Base-by-base conservation (phyloP, 1,140 invertebrate species). In the Wasmannia auropunctata region DNA sequence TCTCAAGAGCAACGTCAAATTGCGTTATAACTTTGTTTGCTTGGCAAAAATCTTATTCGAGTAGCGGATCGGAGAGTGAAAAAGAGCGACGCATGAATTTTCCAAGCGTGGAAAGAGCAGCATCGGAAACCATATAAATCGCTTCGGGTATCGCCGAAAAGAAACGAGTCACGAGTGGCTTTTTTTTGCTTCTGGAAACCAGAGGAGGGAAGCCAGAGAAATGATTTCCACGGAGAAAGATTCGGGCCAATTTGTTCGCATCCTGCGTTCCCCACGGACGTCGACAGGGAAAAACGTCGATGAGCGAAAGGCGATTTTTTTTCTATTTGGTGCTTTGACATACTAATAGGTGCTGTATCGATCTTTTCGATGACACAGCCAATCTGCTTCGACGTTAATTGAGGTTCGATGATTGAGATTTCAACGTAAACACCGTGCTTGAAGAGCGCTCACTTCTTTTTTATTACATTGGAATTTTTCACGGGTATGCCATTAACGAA, bases 211-310 rank as follows among this genome's bases (percentile, higher is more conserved):
- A 84, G 22, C 70, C 22, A 16, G 75, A 79, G 14, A 60, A 81
- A 58, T 75, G 81, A 86, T 79, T 88, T 88, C 63, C 67, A 49
- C 51, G 22, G 51, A 72, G 51, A 85, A 69, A 46, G 46, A 37
- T 54, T 76, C 63, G 49, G 51, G 1, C 43, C 60, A 75, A 89
- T 88, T 89, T 63, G 74, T 75, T 72, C 76, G 63, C 49, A 70
- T 81, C 5, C 75, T 79, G 28, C 43, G 28, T 79, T 63, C 51
- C 43, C 65, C 19, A 49, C 25, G 79, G 34, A 58, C 16, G 11
- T 67, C n/a, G 43, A 22, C 46, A 56, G 46, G 34, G 8, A 65
- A 65, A 74, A 85, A 31, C 11, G 14, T 8, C 6, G 19, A 56
- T 19, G 19, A n/a, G 34, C 34, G 28, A 46, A 51, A 54, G 16